Evolutionary conservation across 2,888 invertebrate genomes (phyloP).

Genomic region (Scrobipalpa costella): DNA sequence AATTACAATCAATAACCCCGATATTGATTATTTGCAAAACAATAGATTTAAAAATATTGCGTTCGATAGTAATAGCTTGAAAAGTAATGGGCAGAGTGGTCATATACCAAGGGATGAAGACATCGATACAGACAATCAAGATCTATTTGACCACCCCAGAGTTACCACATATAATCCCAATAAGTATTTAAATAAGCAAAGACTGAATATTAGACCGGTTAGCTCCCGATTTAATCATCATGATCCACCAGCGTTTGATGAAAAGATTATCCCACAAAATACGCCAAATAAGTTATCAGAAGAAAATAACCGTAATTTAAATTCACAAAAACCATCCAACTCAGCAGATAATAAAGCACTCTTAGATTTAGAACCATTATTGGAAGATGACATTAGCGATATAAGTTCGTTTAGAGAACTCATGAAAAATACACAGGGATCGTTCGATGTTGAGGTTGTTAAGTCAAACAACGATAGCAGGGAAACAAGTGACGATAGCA

Average conservation of each 20-base stretch:
- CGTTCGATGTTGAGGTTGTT: conserved; percentile 79
- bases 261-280: conserved; percentile 46
- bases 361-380: conserved; percentile 79
- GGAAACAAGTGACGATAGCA: conserved; percentile 59
- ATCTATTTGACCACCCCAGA: conserved; percentile 68
- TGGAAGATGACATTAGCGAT: conserved; percentile 81
- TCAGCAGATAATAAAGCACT: conserved; percentile 76
- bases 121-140: conserved; percentile 68
- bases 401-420: conserved; percentile 72
- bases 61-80: conserved; percentile 75
- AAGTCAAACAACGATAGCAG: conserved; percentile 63
- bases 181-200: conserved; percentile 62
- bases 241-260: conserved; percentile 47
- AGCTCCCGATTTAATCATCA: conserved; percentile 55
- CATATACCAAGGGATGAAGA: conserved; percentile 68
- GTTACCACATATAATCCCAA: conserved; percentile 76
- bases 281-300: conserved; percentile 47
- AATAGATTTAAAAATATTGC: conserved; percentile 72
- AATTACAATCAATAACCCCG: conserved; percentile 83
- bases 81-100: conserved; percentile 69
- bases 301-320: conserved; percentile 31
- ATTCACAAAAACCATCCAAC: conserved; percentile 26
- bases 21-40: conserved; percentile 73
- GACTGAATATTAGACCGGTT: conserved; percentile 63
- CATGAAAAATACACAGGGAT: conserved; percentile 71